These are phyloP conservation scores for Aythya baeri DNA, from an alignment of 2,113 vertebrate species.

Conservation along the genomic window DNA sequence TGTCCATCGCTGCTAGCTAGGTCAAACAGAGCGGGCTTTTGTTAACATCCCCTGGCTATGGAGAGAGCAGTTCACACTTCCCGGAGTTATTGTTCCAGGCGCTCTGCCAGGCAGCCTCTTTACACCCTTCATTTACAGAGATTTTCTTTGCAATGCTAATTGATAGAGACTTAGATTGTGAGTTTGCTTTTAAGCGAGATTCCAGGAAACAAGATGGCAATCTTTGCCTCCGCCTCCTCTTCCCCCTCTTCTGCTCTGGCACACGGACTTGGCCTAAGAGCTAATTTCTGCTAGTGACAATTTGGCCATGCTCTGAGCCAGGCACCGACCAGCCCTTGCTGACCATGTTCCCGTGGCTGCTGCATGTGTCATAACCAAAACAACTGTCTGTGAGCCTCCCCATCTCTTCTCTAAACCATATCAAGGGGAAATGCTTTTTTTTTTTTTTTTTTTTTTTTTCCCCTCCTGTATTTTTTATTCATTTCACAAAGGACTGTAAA, in stretches of 20 bases:
- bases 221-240: not conserved
- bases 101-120: conserved; percentile 47
- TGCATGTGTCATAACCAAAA: not conserved
- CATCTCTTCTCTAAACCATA: not conserved
- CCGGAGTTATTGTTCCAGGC: conserved; percentile 62
- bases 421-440: not conserved
- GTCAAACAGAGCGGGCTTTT: conserved; percentile 48
- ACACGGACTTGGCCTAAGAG: not conserved
- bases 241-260: not conserved
- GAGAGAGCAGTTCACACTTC: conserved; percentile 64
- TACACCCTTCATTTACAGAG: conserved; percentile 60
- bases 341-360: not conserved
- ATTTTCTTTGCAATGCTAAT: conserved; percentile 73
- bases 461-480: not conserved
- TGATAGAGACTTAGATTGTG: conserved; percentile 31
- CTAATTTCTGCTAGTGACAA: not conserved
- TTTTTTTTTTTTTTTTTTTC: not conserved
- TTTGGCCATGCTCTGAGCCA: not conserved
- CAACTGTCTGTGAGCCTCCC: not conserved
- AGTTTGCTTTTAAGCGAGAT: conserved; percentile 52
- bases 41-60: conserved; percentile 27
- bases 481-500: not conserved
- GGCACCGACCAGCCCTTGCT: not conserved
- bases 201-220: conserved; percentile 66
- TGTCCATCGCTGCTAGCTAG: conserved; percentile 6